These are phyloP conservation scores for Phragmatobia fuliginosa DNA, from an alignment of 2,888 invertebrate species.

Conservation along the genomic window DNA sequence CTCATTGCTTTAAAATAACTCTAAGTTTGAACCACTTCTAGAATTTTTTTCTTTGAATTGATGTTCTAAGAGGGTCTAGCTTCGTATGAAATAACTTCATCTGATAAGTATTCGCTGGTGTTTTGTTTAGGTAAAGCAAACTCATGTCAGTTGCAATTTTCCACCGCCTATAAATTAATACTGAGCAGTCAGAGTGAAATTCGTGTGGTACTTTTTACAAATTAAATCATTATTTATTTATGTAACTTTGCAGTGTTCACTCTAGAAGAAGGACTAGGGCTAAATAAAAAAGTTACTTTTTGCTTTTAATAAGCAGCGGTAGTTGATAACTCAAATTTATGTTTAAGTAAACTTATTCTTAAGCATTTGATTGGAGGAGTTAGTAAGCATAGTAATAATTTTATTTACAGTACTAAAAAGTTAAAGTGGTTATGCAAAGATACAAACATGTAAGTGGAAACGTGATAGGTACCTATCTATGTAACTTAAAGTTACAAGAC, in stretches of 20 bases:
- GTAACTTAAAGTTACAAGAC: background rate
- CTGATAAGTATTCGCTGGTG: background rate
- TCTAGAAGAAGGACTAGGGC: background rate
- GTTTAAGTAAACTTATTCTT: no score
- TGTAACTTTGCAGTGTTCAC: background rate
- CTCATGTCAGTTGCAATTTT: background rate
- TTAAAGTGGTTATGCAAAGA: background rate
- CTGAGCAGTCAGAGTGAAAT: background rate
- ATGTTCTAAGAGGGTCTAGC: background rate
- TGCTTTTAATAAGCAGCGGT: background rate
- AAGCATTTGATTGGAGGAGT: background rate
- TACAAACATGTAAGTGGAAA: background rate
- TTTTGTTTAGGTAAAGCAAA: background rate
- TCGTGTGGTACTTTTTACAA: background rate
- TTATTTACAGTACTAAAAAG: background rate
- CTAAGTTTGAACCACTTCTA: background rate
- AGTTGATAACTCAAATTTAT: no score
- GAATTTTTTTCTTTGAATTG: no score
- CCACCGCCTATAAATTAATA: background rate
- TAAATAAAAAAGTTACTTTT: background rate
- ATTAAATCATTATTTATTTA: background rate
- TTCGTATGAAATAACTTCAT: background rate
- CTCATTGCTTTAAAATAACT: background rate
- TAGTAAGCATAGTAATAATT: background rate
- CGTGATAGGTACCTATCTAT: background rate